Evolutionary conservation across 2,113 vertebrate genomes (phyloP).

Genomic region (Mixornis gularis): DNA sequence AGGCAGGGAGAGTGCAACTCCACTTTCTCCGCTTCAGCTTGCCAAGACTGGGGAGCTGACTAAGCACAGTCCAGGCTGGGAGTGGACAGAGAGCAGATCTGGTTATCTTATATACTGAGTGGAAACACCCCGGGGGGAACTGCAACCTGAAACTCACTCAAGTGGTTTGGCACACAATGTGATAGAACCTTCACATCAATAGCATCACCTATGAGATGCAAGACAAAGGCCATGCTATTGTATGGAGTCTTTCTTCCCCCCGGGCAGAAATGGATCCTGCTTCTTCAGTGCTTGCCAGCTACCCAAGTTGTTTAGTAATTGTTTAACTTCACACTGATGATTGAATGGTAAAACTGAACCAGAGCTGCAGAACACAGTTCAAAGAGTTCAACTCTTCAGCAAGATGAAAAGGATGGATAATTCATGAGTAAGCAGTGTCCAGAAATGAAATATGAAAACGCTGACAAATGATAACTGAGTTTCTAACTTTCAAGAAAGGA

Average conservation of each 20-base stretch:
- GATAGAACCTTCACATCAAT: constrained; percentile 27
- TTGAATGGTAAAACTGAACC: constrained; percentile 49
- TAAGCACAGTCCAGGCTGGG: constrained; percentile 5
- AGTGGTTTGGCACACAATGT: constrained; percentile 40
- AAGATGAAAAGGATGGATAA: constrained; percentile 49
- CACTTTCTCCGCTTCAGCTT: not conserved
- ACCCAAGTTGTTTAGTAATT: constrained; percentile 34
- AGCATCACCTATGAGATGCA: constrained; percentile 13
- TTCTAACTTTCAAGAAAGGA: constrained; percentile 15
- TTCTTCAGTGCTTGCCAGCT: constrained; percentile 35
- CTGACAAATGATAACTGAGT: constrained; percentile 12
- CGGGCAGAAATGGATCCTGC: constrained; percentile 52
- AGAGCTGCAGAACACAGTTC: constrained; percentile 39
- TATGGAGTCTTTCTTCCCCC: constrained; percentile 25
- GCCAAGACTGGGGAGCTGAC: constrained; percentile 16
- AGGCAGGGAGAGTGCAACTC: not conserved
- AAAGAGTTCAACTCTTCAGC: not conserved
- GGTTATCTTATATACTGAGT: constrained; percentile 1
- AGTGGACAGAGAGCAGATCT: constrained; percentile 34
- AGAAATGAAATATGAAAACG: not conserved
- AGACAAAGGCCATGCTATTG: constrained; percentile 41
- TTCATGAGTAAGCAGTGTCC: not conserved
- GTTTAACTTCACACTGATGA: constrained; percentile 54
- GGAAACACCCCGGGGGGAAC: not conserved
- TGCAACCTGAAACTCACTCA: constrained; percentile 38